Percentiles rank a stretch among this genome's conserved stretches.
These are phyloP conservation scores for Drymonia ruficornis DNA, from an alignment of 2,888 invertebrate genomes.

Conservation along the genomic window DNA sequence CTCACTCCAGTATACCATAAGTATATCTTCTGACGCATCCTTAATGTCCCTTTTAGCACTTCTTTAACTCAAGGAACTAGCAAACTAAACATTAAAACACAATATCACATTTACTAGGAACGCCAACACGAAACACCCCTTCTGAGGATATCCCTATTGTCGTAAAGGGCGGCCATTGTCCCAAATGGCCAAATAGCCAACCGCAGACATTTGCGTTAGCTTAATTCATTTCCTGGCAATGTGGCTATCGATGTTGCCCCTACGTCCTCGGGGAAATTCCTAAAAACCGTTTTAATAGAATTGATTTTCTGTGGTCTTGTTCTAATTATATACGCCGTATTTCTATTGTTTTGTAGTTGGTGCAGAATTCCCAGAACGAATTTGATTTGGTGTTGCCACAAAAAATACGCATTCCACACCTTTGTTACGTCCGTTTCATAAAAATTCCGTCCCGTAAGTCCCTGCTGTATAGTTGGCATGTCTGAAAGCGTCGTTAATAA, in stretches of 20 bases:
- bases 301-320: too few relatives aligned
- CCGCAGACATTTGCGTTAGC: neutral
- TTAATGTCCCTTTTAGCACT: too few relatives aligned
- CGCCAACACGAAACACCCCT: slow-evolving; percentile 11
- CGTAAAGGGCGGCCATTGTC: slow-evolving; percentile 17
- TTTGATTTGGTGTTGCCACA: too few relatives aligned
- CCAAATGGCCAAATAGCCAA: slow-evolving; percentile 16
- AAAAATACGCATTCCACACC: neutral
- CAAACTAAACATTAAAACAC: too few relatives aligned
- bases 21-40: too few relatives aligned
- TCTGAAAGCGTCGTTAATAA: slow-evolving; percentile 20
- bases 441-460: neutral
- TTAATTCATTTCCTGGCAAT: neutral
- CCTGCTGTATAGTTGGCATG: slow-evolving; percentile 8
- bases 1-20: too few relatives aligned
- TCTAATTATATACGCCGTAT: too few relatives aligned
- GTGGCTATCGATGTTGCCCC: neutral
- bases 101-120: too few relatives aligned
- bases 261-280: neutral
- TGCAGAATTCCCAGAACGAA: too few relatives aligned
- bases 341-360: too few relatives aligned
- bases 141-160: slow-evolving; percentile 8
- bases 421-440: neutral
- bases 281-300: too few relatives aligned
- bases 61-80: too few relatives aligned